Percentiles rank a stretch among this genome's conserved stretches.
Conservation (phyloP, 2,888 invertebrate species). For the Eupithecia abbreviata region DNA sequence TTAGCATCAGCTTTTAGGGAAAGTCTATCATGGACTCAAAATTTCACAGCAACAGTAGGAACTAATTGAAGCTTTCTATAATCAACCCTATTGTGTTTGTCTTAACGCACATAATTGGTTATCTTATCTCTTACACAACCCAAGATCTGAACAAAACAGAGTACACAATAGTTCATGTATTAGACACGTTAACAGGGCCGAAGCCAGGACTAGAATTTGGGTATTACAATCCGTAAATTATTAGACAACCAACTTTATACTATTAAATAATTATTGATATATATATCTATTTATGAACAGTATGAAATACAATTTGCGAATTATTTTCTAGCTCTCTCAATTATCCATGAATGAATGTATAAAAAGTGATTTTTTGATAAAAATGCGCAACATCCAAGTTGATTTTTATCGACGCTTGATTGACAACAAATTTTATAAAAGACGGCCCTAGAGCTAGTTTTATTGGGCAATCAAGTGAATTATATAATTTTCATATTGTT, state of each 20-base stretch:
- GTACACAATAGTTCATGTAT: slow-evolving; percentile 35
- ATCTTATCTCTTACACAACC: slow-evolving; percentile 32
- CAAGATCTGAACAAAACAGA: slow-evolving; percentile 25
- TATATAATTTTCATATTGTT: slow-evolving; percentile 1
- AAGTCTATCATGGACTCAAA: not conserved
- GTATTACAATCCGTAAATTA: not conserved
- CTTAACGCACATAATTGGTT: slow-evolving; percentile 24
- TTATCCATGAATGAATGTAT: not conserved
- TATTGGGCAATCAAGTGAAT: not conserved
- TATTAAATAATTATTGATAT: not conserved
- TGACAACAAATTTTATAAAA: not conserved
- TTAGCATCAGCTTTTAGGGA: not conserved
- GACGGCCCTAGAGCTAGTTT: not conserved
- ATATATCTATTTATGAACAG: not conserved
- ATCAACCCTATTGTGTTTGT: not conserved
- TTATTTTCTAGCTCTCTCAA: not conserved
- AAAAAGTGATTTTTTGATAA: not conserved
- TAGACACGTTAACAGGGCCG: slow-evolving; percentile 22
- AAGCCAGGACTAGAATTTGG: slow-evolving; percentile 14
- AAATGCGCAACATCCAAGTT: not conserved
- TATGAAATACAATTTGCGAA: not conserved
- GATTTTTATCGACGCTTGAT: not conserved
- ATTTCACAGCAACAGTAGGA: not conserved
- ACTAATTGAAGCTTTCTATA: slow-evolving; percentile 5
- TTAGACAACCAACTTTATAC: not conserved